Conservation (phyloP, 2,797 vertebrate species). For the Acanthiza pusilla region DNA sequence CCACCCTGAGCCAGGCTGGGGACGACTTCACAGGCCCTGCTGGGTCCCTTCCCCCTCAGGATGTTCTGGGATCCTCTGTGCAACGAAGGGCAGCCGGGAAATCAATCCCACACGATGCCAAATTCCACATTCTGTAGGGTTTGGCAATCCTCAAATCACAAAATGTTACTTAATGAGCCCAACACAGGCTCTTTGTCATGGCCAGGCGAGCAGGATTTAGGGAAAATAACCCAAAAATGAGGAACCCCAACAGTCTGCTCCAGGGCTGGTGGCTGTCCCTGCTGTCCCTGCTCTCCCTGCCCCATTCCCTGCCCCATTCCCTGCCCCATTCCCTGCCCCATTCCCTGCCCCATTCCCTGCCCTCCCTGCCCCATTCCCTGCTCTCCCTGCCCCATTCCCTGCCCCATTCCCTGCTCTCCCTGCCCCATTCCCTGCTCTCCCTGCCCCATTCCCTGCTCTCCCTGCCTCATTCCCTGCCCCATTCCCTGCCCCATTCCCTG, state of each 20-base stretch:
- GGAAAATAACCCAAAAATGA: neutral
- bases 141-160: too few relatives aligned
- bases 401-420: too few relatives aligned
- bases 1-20: neutral
- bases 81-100: neutral
- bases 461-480: too few relatives aligned
- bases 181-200: rapidly evolving
- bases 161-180: rapidly evolving
- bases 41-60: too few relatives aligned
- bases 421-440: rapidly evolving
- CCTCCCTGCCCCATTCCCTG: rapidly evolving
- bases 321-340: rapidly evolving
- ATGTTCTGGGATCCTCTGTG: neutral
- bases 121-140: rapidly evolving
- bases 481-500: rapidly evolving
- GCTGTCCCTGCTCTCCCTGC: too few relatives aligned
- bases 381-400: too few relatives aligned
- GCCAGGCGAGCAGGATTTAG: neutral
- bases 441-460: too few relatives aligned
- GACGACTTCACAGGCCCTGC: rapidly evolving
- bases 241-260: rapidly evolving
- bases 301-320: too few relatives aligned
- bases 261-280: neutral
- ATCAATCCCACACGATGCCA: rapidly evolving
- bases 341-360: too few relatives aligned